Percentiles rank a stretch among this genome's conserved stretches.
These are phyloP conservation scores for Acronicta alni DNA, from an alignment of 2,888 invertebrate species.

Conservation along the genomic window DNA sequence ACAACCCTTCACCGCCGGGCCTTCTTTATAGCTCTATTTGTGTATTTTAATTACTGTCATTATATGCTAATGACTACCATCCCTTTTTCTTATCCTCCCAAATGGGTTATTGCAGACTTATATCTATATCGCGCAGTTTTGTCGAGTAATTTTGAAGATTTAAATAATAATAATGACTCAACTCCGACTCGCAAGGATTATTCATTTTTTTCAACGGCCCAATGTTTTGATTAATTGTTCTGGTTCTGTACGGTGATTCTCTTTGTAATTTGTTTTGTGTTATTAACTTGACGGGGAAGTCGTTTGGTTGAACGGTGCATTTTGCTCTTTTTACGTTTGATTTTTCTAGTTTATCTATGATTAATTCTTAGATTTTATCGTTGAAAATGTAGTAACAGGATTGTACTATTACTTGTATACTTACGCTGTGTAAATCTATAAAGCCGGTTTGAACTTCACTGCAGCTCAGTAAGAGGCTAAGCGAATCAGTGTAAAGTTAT, in stretches of 20 bases:
- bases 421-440: too few relatives aligned
- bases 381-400: too few relatives aligned
- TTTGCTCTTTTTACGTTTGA: constrained; percentile 66
- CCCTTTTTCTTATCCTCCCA: constrained; percentile 89
- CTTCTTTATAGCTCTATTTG: constrained; percentile 91
- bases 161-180: constrained; percentile 84
- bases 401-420: too few relatives aligned
- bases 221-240: constrained; percentile 86
- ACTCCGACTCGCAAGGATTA: constrained; percentile 71
- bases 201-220: constrained; percentile 70
- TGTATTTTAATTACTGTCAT: constrained; percentile 93
- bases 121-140: constrained; percentile 83
- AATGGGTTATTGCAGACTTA: constrained; percentile 88
- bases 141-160: constrained; percentile 83
- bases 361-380: too few relatives aligned
- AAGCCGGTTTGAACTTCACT: too few relatives aligned
- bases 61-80: constrained; percentile 90
- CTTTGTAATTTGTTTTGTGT: constrained; percentile 84
- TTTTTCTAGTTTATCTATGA: constrained; percentile 1
- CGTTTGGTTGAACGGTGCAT: constrained; percentile 79
- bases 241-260: constrained; percentile 73
- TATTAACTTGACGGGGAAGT: constrained; percentile 86
- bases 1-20: constrained; percentile 87
- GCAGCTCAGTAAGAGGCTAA: too few relatives aligned
- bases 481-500: too few relatives aligned